Evolutionary conservation across 2,888 invertebrate genomes (phyloP).

Genomic region (Plagodis dolabraria): DNA sequence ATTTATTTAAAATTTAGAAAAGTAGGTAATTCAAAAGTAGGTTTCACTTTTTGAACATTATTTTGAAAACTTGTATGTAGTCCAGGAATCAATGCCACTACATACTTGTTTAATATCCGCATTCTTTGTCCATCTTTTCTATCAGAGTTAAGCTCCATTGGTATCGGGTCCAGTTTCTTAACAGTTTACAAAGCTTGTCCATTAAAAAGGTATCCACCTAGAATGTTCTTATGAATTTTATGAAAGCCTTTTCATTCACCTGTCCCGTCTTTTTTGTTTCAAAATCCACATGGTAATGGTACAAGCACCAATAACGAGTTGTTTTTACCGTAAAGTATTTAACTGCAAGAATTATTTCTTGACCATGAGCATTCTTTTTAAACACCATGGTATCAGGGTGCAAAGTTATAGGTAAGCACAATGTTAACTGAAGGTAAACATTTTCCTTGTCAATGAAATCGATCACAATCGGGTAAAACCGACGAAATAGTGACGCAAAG

Average conservation of each 20-base stretch:
- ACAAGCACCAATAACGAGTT: constrained; percentile 88
- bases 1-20: too few relatives aligned
- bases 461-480: too few relatives aligned
- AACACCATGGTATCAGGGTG: too few relatives aligned
- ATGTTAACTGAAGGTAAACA: too few relatives aligned
- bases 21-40: too few relatives aligned
- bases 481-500: too few relatives aligned
- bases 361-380: constrained; percentile 4
- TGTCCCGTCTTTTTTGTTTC: constrained; percentile 88
- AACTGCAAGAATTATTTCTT: constrained; percentile 67
- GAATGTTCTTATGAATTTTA: constrained; percentile 74
- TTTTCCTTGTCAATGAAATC: too few relatives aligned
- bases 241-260: constrained; percentile 85
- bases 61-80: constrained; percentile 91
- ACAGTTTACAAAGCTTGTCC: constrained; percentile 89
- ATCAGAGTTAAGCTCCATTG: constrained; percentile 85
- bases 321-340: constrained; percentile 89
- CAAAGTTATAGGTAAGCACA: too few relatives aligned
- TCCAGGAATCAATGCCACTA: constrained; percentile 86
- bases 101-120: constrained; percentile 84
- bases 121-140: constrained; percentile 82
- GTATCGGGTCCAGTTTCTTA: constrained; percentile 81
- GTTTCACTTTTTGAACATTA: too few relatives aligned
- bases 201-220: constrained; percentile 91
- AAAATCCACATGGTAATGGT: constrained; percentile 91